Conservation (phyloP, 1,140 invertebrate genomes). For the Acromyrmex charruanus region DNA sequence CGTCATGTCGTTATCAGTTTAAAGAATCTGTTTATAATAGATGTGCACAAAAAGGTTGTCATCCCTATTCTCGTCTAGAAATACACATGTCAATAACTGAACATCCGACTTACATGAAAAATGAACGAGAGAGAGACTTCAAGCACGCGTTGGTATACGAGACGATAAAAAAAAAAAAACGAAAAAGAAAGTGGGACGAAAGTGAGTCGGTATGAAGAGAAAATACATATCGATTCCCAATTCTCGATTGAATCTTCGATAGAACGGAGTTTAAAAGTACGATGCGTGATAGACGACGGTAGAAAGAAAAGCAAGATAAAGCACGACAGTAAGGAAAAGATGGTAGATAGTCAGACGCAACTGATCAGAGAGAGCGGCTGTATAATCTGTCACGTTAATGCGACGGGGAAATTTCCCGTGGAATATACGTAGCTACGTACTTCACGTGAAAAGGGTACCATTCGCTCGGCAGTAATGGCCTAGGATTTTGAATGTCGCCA, state of each 20-base stretch:
- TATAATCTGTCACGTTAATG: slow-evolving; percentile 71
- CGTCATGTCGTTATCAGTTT: slow-evolving; percentile 1
- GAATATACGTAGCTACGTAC: slow-evolving; percentile 72
- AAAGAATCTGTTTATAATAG: slow-evolving; percentile 18
- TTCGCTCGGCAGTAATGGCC: slow-evolving; percentile 75
- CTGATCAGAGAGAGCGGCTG: slow-evolving; percentile 62
- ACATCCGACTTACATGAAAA: slow-evolving; percentile 1
- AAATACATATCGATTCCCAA: slow-evolving; percentile 45
- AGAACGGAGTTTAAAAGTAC: slow-evolving; percentile 30
- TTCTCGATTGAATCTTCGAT: slow-evolving; percentile 23
- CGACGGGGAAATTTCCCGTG: slow-evolving; percentile 69
- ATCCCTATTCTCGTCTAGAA: slow-evolving; percentile 1
- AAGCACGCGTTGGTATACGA: too few relatives aligned
- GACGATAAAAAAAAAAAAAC: background rate
- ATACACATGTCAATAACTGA: slow-evolving; percentile 11
- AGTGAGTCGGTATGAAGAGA: slow-evolving; percentile 25
- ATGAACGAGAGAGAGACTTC: background rate
- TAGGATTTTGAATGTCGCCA: slow-evolving; percentile 83
- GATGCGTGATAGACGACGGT: background rate
- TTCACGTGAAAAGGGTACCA: slow-evolving; percentile 76
- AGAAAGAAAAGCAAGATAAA: slow-evolving; percentile 16
- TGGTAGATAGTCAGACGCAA: slow-evolving; percentile 29
- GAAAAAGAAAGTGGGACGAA: slow-evolving; percentile 3
- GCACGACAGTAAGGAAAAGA: slow-evolving; percentile 22
- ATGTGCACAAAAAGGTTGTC: slow-evolving; percentile 7